phyloP scores from a whole-genome alignment of 2,113 vertebrate species.

The Corythaeola cristata region DNA sequence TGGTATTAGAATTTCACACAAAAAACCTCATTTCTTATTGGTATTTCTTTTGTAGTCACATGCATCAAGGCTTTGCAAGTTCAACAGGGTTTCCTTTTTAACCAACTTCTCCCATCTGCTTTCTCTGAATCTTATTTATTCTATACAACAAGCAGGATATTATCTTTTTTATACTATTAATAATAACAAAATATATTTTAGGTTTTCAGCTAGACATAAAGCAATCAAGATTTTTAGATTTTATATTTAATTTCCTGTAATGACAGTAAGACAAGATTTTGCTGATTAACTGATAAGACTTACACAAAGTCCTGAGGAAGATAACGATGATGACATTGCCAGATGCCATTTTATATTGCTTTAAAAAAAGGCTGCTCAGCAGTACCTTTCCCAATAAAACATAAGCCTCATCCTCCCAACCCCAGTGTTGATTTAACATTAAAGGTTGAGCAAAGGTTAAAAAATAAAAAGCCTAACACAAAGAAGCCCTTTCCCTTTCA shows the following conservation, averaged over 20 bases:
- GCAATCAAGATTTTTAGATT: not conserved
- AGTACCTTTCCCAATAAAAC: not conserved
- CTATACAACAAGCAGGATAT: not conserved
- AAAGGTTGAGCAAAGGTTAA: not conserved
- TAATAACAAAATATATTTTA: not conserved
- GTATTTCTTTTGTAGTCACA: not conserved
- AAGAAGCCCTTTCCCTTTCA: not conserved
- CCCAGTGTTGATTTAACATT: not conserved
- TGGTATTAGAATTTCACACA: not conserved
- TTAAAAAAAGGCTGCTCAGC: not conserved
- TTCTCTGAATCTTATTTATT: not conserved
- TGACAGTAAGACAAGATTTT: not conserved
- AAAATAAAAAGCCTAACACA: not conserved
- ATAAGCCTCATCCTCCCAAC: not conserved
- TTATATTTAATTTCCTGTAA: not conserved
- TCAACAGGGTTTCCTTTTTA: not conserved
- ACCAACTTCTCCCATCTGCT: not conserved
- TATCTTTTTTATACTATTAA: not conserved
- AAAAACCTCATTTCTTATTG: not conserved
- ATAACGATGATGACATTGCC: not conserved
- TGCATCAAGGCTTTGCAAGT: not conserved
- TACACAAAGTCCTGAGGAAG: not conserved
- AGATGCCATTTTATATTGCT: not conserved
- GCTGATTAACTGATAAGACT: constrained; percentile 10
- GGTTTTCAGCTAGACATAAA: not conserved